Conservation (phyloP, 2,113 vertebrate species). For the Balaenoptera acutorostrata region DNA sequence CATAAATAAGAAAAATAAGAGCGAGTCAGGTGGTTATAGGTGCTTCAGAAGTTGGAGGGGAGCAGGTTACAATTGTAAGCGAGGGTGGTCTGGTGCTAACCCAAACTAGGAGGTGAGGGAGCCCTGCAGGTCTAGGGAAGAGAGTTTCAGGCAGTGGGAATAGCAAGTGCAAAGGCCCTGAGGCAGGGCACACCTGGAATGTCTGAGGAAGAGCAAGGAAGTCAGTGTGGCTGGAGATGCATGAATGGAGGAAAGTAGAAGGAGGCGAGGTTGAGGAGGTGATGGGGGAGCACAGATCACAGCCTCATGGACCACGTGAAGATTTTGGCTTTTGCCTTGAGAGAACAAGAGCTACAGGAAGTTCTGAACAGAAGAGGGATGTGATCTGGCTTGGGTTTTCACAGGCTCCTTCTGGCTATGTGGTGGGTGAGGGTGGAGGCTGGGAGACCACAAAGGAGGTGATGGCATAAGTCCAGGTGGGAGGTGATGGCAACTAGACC, state of each 20-base stretch:
- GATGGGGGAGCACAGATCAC: background rate
- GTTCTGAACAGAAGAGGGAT: background rate
- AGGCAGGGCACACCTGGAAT: background rate
- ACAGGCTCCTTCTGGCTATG: background rate
- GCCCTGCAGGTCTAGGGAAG: background rate
- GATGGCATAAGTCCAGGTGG: background rate
- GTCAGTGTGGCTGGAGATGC: background rate
- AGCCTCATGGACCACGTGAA: fast-evolving
- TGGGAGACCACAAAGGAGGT: background rate
- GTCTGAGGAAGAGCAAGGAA: background rate
- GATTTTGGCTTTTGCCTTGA: background rate
- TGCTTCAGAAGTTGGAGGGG: background rate
- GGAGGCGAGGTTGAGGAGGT: background rate
- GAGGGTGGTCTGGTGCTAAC: too few species aligned
- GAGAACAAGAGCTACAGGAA: background rate
- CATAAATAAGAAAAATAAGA: background rate
- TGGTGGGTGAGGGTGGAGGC: background rate
- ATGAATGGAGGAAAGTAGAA: background rate
- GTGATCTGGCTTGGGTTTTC: background rate
- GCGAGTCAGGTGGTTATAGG: background rate
- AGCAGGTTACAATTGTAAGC: background rate
- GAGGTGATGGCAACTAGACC: background rate
- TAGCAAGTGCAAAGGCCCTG: background rate
- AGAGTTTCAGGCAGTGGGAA: background rate
- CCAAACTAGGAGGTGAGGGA: background rate